These are phyloP conservation scores for Lagorchestes hirsutus DNA, from an alignment of 2,797 vertebrate species.

Conservation along the genomic window DNA sequence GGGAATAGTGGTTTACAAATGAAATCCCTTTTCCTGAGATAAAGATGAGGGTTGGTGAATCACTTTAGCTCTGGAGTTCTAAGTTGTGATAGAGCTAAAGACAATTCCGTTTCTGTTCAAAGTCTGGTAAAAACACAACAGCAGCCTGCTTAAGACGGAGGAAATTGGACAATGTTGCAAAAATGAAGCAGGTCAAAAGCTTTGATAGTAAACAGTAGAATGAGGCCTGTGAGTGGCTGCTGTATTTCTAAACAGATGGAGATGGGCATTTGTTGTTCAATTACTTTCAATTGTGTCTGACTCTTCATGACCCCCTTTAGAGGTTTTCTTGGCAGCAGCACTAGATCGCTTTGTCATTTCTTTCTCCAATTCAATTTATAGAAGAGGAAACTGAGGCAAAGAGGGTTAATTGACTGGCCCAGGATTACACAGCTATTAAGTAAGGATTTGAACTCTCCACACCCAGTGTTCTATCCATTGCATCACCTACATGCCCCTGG, in stretches of 20 bases:
- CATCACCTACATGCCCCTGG: not conserved
- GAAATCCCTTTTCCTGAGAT: not conserved
- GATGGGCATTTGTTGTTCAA: not conserved
- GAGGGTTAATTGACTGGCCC: not conserved
- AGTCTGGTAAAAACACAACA: not conserved
- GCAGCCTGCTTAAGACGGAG: not conserved
- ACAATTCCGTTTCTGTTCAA: not conserved
- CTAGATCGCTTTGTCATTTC: not conserved
- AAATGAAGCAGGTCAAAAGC: not conserved
- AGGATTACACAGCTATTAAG: not conserved
- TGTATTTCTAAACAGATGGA: not conserved
- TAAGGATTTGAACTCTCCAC: not conserved
- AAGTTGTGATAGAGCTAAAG: not conserved
- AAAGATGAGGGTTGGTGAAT: not conserved
- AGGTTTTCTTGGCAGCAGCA: not conserved
- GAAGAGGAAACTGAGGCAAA: not conserved
- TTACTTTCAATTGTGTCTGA: too few relatives aligned
- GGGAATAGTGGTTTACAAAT: not conserved
- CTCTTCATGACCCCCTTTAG: not conserved
- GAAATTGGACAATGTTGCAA: not conserved
- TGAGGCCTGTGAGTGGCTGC: not conserved
- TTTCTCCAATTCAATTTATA: not conserved
- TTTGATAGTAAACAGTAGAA: not conserved
- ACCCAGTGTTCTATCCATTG: not conserved
- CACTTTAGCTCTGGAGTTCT: not conserved